Percentiles rank a stretch among this genome's conserved stretches.
phyloP scores from a whole-genome alignment of 2,888 invertebrate species.

The Amiota minor region DNA sequence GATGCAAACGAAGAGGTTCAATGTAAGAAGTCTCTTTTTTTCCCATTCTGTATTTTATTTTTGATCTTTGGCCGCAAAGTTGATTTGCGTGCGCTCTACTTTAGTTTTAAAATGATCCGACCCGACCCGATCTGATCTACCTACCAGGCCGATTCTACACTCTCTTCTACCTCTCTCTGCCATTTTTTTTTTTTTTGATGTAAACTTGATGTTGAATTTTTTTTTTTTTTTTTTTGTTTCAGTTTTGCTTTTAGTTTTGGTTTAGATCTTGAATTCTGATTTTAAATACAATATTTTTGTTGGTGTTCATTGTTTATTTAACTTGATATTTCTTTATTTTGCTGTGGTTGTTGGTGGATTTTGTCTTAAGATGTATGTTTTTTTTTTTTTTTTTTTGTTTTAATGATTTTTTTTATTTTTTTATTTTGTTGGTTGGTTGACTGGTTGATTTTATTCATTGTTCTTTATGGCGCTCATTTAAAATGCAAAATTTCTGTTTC shows the following conservation, averaged over 20 bases:
- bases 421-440: slow-evolving; percentile 2
- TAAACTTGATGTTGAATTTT: not conserved
- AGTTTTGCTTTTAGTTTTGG: not conserved
- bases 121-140: too few relatives aligned
- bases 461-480: slow-evolving; percentile 71
- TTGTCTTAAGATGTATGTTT: slow-evolving; percentile 24
- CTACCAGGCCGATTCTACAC: not conserved
- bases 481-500: slow-evolving; percentile 69
- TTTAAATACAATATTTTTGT: not conserved
- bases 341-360: slow-evolving; percentile 28
- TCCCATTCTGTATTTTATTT: too few relatives aligned
- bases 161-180: not conserved
- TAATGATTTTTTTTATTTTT: slow-evolving; percentile 21
- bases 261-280: not conserved
- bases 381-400: slow-evolving; percentile 38
- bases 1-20: slow-evolving; percentile 43
- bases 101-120: not conserved
- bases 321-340: not conserved
- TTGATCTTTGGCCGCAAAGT: slow-evolving; percentile 17
- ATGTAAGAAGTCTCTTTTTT: too few relatives aligned
- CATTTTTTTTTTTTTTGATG: not conserved
- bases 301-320: slow-evolving; percentile 23
- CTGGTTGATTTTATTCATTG: slow-evolving; percentile 55
- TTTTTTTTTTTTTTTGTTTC: not conserved
- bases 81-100: slow-evolving; percentile 20